Conservation (phyloP, 2,888 invertebrate genomes). For the Gandaritis pyraliata region DNA sequence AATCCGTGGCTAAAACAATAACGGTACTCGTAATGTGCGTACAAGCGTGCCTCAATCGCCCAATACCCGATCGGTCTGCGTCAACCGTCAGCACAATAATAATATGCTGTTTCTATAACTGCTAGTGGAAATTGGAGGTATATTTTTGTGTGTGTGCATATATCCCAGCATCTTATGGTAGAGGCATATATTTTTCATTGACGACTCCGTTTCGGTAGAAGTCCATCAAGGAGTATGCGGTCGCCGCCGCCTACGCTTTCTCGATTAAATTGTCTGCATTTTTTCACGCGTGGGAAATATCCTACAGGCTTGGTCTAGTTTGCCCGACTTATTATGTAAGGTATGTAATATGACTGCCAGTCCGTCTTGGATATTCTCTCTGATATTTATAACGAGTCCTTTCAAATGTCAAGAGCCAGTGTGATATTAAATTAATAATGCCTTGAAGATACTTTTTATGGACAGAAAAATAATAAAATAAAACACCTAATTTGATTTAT, state of each 20-base stretch:
- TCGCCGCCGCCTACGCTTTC: conserved; percentile 1
- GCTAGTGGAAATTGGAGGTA: neutral
- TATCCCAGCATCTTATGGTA: too few relatives aligned
- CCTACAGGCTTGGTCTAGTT: conserved; percentile 36
- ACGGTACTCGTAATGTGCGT: conserved; percentile 3
- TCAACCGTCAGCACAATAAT: conserved; percentile 71
- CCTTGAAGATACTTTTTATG: too few relatives aligned
- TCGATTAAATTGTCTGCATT: conserved; percentile 74
- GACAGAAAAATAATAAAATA: too few relatives aligned
- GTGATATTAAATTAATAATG: too few relatives aligned
- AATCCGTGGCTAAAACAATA: neutral
- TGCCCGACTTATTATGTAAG: conserved; percentile 9
- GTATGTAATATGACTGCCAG: conserved; percentile 8
- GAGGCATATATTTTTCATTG: too few relatives aligned
- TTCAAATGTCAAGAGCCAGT: too few relatives aligned
- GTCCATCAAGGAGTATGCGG: neutral
- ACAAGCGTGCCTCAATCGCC: conserved; percentile 4
- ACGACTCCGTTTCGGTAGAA: neutral
- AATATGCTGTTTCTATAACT: conserved; percentile 63
- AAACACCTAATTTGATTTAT: too few relatives aligned
- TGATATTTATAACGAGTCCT: too few relatives aligned
- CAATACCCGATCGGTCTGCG: conserved; percentile 60
- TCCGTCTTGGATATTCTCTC: neutral
- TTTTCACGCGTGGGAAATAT: conserved; percentile 57
- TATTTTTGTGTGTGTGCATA: neutral